phyloP scores from a whole-genome alignment of 2,888 invertebrate genomes.

The Phania funesta region DNA sequence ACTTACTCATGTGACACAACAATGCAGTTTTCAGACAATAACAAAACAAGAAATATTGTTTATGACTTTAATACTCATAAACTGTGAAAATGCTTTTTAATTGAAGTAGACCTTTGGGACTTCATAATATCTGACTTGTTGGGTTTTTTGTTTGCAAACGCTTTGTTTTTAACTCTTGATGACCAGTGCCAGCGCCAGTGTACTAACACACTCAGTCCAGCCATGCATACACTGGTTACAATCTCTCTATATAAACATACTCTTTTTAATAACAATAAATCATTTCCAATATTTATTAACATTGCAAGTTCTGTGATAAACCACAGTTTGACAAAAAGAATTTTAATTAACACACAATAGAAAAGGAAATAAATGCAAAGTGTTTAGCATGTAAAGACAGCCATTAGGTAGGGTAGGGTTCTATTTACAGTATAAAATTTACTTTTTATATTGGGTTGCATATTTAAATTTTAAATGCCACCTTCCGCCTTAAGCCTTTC shows the following conservation, averaged over 20 bases:
- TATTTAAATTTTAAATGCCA: not conserved
- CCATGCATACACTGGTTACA: conserved; percentile 9
- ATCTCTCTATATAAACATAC: conserved; percentile 33
- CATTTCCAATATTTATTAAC: conserved; percentile 20
- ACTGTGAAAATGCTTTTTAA: conserved; percentile 77
- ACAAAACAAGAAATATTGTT: conserved; percentile 59
- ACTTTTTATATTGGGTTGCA: not conserved
- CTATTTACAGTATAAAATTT: not conserved
- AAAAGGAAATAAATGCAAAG: not conserved
- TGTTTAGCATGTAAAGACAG: not conserved
- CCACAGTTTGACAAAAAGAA: conserved; percentile 13
- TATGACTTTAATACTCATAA: conserved; percentile 64
- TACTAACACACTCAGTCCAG: not conserved
- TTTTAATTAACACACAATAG: conserved; percentile 9
- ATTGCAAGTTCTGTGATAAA: not conserved
- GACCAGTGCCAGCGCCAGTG: conserved; percentile 66
- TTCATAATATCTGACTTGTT: conserved; percentile 71
- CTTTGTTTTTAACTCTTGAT: conserved; percentile 56
- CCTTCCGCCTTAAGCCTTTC: conserved; percentile 26
- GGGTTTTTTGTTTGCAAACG: not conserved
- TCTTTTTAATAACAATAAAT: conserved; percentile 36
- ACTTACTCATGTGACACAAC: conserved; percentile 36
- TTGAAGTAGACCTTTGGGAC: conserved; percentile 79
- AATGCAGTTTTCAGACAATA: conserved; percentile 61
- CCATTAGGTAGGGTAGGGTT: not conserved